Evolutionary conservation across 2,797 vertebrate genomes (phyloP), one percentile per base, ranked within the genome.

Genomic region (Arctocebus calabarensis): DNA sequence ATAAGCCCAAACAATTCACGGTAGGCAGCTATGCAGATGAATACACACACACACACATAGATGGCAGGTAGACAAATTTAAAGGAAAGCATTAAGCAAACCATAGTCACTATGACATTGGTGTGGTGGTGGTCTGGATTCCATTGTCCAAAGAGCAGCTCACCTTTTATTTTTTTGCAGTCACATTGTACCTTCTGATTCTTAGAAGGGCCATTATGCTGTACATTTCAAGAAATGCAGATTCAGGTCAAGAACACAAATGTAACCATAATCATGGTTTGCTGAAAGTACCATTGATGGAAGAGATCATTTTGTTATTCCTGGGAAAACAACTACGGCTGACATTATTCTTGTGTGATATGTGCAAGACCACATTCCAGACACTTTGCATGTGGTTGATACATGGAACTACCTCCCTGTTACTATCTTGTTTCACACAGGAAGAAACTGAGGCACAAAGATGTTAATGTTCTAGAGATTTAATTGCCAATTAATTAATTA

Each of bases 191-290:
- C 37, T 78, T 89, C 55, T 77, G 13, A 86, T 82, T 71, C 40
- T 94, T 68, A 27, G 40, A 74, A 92, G 5, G 3, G 8, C 90
- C 57, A 85, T 29, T 3, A 25, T 68, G 29, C 70, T 94, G 48
- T 34, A 10, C 73, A 91, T 70, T 86, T 62, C 29, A 89, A 77
- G 64, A 94, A 62, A 88, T 84, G 84, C 37, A 14, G 27, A 40
- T 71, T 75, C 95, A 90, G 68, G 29, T 89, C 23, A 93, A 87
- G 52, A 88, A 86, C n/a, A 86, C 13, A 68, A 82, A 68, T n/a
- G 14, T 88, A 61, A 89, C 48, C 57, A 25, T 59, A 27, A 68
- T 87, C 22, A 79, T 25, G 37, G n/a, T 78, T 32, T 82, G n/a
- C 2, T 61, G 59, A 88, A 71, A 86, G 45, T 20, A 77, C 32